Evolutionary conservation across 2,888 invertebrate genomes (phyloP), one percentile per base, ranked within the genome.

Genomic region (Andrena bicolor): DNA sequence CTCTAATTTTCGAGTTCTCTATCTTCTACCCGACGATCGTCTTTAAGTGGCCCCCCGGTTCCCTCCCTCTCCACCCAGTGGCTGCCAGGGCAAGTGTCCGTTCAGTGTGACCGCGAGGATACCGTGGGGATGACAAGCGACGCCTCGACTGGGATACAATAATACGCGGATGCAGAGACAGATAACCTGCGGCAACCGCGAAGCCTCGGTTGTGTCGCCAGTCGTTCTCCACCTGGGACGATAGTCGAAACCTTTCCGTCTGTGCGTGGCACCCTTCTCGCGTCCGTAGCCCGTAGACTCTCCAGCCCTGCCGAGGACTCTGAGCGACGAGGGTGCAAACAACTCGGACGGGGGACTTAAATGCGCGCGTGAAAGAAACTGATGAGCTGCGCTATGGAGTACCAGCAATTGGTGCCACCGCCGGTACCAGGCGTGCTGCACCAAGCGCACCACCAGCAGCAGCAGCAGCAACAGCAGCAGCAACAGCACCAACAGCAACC

Each of bases 331-430:
- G 41, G 41, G 26, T 2, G 56, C 10, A 20, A 20, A 10, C 23
- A 3, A 10, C 1, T 23, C 8, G 26, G 10, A 23, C 20, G 4
- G 49, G 35, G 61, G 65, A 65, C 66, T 80, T 90, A 87, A 89
- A 91, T 90, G 90, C 76, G 74, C 80, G 86, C 79, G 86, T 88
- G 85, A 86, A 84, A 74, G 48, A 35, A 81, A 69, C 87, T 87
- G 84, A 92, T 92, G 93, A 93, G 92, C 87, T 92, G 93, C 89
- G 91, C 89, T 78, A 94, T 93, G 94, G 93, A 94, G 93, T 94
- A 94, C 92, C 94, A 94, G 92, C 95, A 95, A 93, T 94, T 95
- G 93, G 95, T 94, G 90, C 94, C 95, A 90, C 94, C 94, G 78
- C 93, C 94, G 88, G 92, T 92, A 77, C 87, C 90, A 74, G 86